These are phyloP conservation scores for Pantherophis vulpinus DNA, from an alignment of 2,797 vertebrate species.

Conservation along the genomic window DNA sequence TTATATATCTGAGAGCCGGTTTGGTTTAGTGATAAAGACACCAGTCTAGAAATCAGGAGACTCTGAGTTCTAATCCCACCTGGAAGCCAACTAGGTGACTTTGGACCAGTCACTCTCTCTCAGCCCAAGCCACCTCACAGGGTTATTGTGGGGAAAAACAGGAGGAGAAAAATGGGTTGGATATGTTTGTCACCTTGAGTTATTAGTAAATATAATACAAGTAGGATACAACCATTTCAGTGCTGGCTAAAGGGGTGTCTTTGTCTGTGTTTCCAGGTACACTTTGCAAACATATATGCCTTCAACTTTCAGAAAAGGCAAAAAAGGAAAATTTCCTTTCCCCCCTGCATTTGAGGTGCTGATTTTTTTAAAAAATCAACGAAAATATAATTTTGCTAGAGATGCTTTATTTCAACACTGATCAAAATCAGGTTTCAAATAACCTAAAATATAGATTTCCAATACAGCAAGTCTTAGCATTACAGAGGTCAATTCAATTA, in stretches of 20 bases:
- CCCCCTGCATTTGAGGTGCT: background rate
- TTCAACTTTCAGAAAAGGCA: background rate
- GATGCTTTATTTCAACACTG: background rate
- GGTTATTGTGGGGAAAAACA: background rate
- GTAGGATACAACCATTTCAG: background rate
- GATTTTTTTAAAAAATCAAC: background rate
- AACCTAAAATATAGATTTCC: background rate
- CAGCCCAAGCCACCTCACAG: background rate
- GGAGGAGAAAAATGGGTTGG: background rate
- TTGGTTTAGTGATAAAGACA: background rate
- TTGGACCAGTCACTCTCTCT: background rate
- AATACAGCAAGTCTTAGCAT: background rate
- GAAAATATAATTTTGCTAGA: background rate
- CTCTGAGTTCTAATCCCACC: background rate
- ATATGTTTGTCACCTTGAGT: background rate
- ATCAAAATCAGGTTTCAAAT: background rate
- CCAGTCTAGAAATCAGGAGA: background rate
- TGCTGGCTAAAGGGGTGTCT: background rate
- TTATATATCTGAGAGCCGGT: background rate
- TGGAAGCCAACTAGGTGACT: background rate
- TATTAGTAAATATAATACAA: background rate
- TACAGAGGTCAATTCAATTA: background rate
- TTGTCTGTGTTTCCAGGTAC: background rate
- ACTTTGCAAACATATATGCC: background rate
- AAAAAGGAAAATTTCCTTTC: background rate